Conservation (phyloP, 2,797 vertebrate genomes). For the Gymnoscopelus braueri region DNA sequence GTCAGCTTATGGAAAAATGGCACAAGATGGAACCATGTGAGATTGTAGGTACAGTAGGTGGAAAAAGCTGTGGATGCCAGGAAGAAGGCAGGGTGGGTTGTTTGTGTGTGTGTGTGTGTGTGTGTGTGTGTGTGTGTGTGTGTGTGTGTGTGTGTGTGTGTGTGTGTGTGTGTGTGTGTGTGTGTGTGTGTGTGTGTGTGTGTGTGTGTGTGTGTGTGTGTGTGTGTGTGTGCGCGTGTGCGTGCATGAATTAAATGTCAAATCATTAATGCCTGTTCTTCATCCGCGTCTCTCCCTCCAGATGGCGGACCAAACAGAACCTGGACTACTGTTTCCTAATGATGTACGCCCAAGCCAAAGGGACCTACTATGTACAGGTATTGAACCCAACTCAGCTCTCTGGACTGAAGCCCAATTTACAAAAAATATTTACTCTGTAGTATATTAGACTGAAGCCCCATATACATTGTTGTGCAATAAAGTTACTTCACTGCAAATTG, state of each 20-base stretch:
- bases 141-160: constrained; percentile 7
- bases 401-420: no score
- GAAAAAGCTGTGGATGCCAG: background rate
- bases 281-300: constrained; percentile 52
- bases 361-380: constrained; percentile 91
- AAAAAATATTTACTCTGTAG: no score
- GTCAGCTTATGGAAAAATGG: no score
- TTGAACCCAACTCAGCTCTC: constrained; percentile 20
- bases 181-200: background rate
- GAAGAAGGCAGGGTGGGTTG: background rate
- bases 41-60: background rate
- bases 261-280: background rate
- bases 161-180: background rate
- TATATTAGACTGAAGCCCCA: no score
- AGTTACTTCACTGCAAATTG: no score
- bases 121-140: background rate
- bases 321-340: constrained; percentile 91
- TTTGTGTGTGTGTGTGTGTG: background rate
- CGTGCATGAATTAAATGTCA: background rate
- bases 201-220: background rate
- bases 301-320: constrained; percentile 92
- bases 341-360: constrained; percentile 93
- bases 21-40: no score
- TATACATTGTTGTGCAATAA: no score
- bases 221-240: background rate